These are phyloP conservation scores for Drosophila infuscata DNA, from an alignment of 2,888 invertebrate species.

Conservation along the genomic window DNA sequence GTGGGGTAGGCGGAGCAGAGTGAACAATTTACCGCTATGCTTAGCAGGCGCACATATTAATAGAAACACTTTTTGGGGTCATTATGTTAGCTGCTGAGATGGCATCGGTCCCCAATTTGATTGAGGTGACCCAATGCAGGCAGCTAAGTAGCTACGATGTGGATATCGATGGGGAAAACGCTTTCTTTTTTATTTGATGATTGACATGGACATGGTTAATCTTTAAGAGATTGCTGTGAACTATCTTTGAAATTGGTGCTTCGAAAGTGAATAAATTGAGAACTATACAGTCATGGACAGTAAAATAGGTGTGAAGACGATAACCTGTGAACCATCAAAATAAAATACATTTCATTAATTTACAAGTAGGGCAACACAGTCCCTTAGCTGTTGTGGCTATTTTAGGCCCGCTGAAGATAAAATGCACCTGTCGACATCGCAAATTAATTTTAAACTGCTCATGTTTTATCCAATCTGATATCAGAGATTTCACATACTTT, in stretches of 20 bases:
- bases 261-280: neutral
- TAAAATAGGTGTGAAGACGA: neutral
- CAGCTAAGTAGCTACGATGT: constrained; percentile 35
- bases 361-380: neutral
- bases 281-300: neutral
- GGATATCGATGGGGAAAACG: constrained; percentile 4
- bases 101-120: constrained; percentile 41
- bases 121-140: constrained; percentile 47
- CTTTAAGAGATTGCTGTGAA: constrained; percentile 2
- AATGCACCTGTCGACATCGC: neutral
- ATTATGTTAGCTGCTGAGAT: constrained; percentile 58
- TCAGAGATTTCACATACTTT: too few relatives aligned
- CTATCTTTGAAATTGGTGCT: neutral
- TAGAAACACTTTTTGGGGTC: constrained; percentile 74
- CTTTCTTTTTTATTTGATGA: constrained; percentile 3
- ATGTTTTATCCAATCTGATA: neutral
- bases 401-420: neutral
- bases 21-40: constrained; percentile 68
- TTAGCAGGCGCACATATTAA: constrained; percentile 64
- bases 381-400: neutral
- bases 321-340: neutral
- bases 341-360: neutral
- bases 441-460: neutral
- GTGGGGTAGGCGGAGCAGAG: constrained; percentile 9
- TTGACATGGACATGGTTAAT: constrained; percentile 28